phyloP scores from a whole-genome alignment of 2,888 invertebrate genomes.

The Antheraea assamensis region DNA sequence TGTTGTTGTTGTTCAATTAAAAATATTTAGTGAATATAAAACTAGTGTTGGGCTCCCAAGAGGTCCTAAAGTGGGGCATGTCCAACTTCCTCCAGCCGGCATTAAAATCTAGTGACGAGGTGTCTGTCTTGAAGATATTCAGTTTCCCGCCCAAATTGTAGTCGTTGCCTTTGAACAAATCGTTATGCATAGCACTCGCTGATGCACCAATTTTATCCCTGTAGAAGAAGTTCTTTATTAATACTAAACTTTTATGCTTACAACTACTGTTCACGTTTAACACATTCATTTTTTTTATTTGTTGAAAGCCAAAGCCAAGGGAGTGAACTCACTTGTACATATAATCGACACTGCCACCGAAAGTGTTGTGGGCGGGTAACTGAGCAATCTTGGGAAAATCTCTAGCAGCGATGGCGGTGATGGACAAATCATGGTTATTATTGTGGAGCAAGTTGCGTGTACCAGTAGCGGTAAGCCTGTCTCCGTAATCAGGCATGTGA shows the following conservation, averaged over 20 bases:
- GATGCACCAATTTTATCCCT: constrained; percentile 31
- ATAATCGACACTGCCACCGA: constrained; percentile 43
- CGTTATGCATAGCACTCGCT: constrained; percentile 27
- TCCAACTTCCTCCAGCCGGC: constrained; percentile 32
- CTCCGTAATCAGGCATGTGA: constrained; percentile 43
- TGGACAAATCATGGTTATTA: constrained; percentile 41
- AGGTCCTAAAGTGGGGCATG: constrained; percentile 32
- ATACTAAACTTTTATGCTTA: neutral
- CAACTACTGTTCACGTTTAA: neutral
- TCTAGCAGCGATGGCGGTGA: constrained; percentile 41
- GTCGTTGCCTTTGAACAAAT: constrained; percentile 33
- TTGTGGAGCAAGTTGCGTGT: constrained; percentile 45
- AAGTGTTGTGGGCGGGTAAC: constrained; percentile 42
- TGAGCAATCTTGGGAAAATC: constrained; percentile 39
- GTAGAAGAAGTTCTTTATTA: constrained; percentile 11
- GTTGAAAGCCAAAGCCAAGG: neutral
- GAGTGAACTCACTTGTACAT: constrained; percentile 26
- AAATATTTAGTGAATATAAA: neutral
- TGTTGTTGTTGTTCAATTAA: neutral
- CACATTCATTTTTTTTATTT: neutral
- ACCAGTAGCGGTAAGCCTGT: constrained; percentile 49
- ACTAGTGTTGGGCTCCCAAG: constrained; percentile 34
- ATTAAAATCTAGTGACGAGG: constrained; percentile 32
- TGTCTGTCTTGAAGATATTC: constrained; percentile 32
- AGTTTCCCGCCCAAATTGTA: constrained; percentile 33